Evolutionary conservation across 2,888 invertebrate species (phyloP).

Genomic region (Pteria penguin): DNA sequence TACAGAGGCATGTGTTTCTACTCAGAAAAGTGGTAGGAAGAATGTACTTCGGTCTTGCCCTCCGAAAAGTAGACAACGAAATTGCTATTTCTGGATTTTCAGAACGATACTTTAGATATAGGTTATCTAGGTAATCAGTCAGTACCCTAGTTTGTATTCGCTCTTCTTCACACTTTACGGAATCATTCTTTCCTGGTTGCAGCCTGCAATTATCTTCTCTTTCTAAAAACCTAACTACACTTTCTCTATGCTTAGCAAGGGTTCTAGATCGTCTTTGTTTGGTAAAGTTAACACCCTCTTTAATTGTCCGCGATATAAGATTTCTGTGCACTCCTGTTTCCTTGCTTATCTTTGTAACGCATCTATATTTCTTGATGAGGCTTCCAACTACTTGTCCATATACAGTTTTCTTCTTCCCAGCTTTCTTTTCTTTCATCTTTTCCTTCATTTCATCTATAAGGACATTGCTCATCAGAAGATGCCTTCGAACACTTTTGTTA

Average conservation of each 20-base stretch:
- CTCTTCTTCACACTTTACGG: neutral
- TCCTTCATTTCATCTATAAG: constrained; percentile 18
- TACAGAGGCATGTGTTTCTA: too few species aligned
- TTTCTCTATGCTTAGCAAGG: neutral
- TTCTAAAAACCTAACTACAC: too few species aligned
- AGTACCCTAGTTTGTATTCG: constrained; percentile 29
- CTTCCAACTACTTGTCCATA: constrained; percentile 14
- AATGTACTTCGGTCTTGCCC: constrained; percentile 42
- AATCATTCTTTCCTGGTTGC: constrained; percentile 22
- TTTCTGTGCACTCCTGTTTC: constrained; percentile 4
- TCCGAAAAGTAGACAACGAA: constrained; percentile 35
- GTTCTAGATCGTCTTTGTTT: constrained; percentile 5
- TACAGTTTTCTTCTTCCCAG: constrained; percentile 1
- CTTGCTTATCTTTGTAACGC: constrained; percentile 12
- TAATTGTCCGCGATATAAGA: neutral
- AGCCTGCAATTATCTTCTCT: constrained; percentile 27
- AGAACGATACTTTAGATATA: too few species aligned
- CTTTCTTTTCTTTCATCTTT: neutral
- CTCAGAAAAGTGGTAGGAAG: too few species aligned
- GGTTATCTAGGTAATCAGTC: constrained; percentile 50
- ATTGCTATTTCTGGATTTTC: too few species aligned
- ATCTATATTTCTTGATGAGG: constrained; percentile 22
- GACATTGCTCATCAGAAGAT: constrained; percentile 21
- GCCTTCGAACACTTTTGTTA: constrained; percentile 3
- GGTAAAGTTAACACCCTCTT: constrained; percentile 3